Evolutionary conservation across 2,797 vertebrate species (phyloP).

Genomic region (Vipera latastei): DNA sequence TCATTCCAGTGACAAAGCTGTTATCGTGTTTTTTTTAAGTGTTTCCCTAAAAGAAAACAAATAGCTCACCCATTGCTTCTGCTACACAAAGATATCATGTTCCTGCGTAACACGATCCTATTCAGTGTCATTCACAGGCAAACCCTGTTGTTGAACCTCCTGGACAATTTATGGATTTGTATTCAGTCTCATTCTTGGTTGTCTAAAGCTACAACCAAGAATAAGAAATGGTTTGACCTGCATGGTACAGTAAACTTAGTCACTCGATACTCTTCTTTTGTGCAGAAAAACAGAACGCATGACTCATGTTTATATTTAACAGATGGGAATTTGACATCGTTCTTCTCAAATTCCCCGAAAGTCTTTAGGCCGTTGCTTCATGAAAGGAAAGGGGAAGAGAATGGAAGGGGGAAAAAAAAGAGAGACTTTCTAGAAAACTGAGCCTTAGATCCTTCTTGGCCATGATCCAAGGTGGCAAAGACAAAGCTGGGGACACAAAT

Average conservation of each 20-base stretch:
- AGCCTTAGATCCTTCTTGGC: accelerated
- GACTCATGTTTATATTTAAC: slow-evolving; percentile 24
- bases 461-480: not conserved
- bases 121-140: not conserved
- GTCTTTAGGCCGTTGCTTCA: not conserved
- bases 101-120: not conserved
- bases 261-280: not conserved
- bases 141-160: not conserved
- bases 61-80: not conserved
- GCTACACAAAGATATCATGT: not conserved
- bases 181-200: not conserved
- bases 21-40: not conserved
- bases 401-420: not conserved
- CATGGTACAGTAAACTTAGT: accelerated
- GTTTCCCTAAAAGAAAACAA: not conserved
- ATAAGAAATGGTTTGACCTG: slow-evolving; percentile 2
- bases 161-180: not conserved
- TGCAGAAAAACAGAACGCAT: slow-evolving; percentile 11
- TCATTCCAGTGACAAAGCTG: not conserved
- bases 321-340: not conserved
- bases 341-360: not conserved
- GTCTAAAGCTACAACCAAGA: not conserved
- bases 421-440: not conserved
- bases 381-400: not conserved
- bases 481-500: not conserved